phyloP scores from a whole-genome alignment of 2,113 vertebrate species.

The Perognathus longimembris region DNA sequence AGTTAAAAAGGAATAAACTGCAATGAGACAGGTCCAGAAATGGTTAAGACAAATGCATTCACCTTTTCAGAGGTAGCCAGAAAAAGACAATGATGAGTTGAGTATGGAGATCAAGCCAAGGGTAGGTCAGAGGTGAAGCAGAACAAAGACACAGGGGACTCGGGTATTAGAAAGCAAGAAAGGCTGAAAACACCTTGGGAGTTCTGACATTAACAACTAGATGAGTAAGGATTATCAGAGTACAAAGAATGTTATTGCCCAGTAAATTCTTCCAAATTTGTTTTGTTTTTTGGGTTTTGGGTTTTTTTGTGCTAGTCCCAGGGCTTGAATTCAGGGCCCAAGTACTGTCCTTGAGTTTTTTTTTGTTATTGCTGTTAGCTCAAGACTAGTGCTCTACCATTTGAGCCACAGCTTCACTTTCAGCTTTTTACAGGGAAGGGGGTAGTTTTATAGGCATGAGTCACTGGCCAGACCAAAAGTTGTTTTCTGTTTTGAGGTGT shows the following conservation, averaged over 20 bases:
- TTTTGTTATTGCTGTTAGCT: too few relatives aligned
- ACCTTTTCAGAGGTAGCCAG: not conserved
- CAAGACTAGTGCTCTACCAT: too few relatives aligned
- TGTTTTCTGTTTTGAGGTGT: too few relatives aligned
- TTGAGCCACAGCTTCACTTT: too few relatives aligned
- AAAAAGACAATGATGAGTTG: too few relatives aligned
- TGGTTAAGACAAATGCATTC: not conserved
- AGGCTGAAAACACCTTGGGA: not conserved
- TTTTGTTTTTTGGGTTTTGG: not conserved
- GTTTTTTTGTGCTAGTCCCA: too few relatives aligned
- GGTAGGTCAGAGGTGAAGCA: not conserved
- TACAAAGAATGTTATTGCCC: not conserved
- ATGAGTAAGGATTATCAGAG: not conserved
- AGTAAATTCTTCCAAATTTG: constrained; percentile 16
- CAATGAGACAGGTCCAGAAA: not conserved
- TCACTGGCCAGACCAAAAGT: not conserved
- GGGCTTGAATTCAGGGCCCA: too few relatives aligned
- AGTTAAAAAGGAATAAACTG: not conserved
- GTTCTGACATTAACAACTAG: not conserved
- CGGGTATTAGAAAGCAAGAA: not conserved
- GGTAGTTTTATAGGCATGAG: too few relatives aligned
- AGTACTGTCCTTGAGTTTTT: too few relatives aligned
- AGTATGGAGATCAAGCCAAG: not conserved
- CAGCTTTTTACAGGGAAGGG: too few relatives aligned
- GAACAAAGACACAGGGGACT: not conserved